Conservation (phyloP, 1,140 invertebrate species). For the Cecropterus lyciades region DNA sequence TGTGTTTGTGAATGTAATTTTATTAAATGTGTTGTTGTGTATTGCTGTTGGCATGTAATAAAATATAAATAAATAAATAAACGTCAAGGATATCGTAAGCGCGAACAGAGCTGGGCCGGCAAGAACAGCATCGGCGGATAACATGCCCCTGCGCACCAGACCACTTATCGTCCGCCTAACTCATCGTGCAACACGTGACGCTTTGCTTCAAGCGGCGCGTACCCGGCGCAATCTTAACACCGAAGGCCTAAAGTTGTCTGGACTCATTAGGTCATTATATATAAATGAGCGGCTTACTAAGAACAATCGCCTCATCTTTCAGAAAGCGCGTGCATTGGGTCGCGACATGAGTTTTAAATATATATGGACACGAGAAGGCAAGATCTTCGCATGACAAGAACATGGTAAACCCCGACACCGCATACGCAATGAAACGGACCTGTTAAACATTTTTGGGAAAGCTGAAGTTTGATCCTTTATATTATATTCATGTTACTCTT, state of each 20-base stretch:
- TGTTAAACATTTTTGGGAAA: conserved; percentile 1
- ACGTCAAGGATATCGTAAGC: conserved; percentile 7
- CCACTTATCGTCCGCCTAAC: not conserved
- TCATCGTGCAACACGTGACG: conserved; percentile 2
- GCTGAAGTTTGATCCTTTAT: not conserved
- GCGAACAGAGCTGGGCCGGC: not conserved
- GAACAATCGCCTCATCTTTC: conserved; percentile 19
- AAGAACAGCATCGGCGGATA: not conserved
- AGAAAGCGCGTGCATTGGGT: conserved; percentile 12
- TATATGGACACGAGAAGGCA: conserved; percentile 31
- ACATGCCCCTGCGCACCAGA: not conserved
- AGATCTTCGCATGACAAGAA: conserved; percentile 27
- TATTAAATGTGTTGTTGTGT: too few species aligned
- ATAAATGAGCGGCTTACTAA: conserved; percentile 35
- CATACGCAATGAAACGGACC: not conserved
- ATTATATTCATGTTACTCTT: not conserved
- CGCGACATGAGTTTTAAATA: conserved; percentile 21
- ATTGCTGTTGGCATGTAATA: too few species aligned
- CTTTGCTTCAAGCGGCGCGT: conserved; percentile 2
- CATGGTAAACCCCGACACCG: conserved; percentile 3
- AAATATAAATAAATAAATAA: too few species aligned
- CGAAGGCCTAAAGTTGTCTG: conserved; percentile 7
- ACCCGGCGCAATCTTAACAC: not conserved
- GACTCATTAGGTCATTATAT: not conserved
- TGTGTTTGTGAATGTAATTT: too few species aligned